Base-by-base conservation (phyloP, 2,113 vertebrate genomes). In the Propithecus coquereli region DNA sequence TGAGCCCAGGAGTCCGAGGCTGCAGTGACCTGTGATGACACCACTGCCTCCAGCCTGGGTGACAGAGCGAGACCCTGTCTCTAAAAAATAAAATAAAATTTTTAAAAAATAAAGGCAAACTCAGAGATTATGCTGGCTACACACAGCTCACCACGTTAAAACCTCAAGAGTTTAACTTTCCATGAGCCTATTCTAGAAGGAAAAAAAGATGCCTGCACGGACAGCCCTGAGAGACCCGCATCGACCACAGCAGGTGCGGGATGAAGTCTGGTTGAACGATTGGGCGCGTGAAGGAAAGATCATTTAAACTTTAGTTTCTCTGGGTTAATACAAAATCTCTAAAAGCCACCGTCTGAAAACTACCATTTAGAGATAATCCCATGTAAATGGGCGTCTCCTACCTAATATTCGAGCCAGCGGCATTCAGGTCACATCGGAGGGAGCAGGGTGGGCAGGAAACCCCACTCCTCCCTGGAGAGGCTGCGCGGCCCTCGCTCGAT, bases 371-470 rank as follows among this genome's bases (percentile, higher is more conserved):
- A 76, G 43, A 71, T 9, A 43, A 11, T 0, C 14, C 5, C 12
- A 17, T 16, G 45, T 10, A 22, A 66, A 30, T 1, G 30, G n/a
- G 70, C 18, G 11, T 22, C 57, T 34, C 52, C 50, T 16, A 9
- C 45, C 37, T 12, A 23, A 3, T 8, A 6, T 9, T 5, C 6
- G 1, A 16, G 0, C 11, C 71, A 57, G 18, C 6, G 18, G 54
- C 54, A 57, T 18, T 2, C 50, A 0, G 18, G 54, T 2, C 40
- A 40, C 3, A 0, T 0, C 11, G n/a, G n/a, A 3, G 52, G 74
- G 8, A 23, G 5, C 5, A 13, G 7, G 47, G 32, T 0, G 8
- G 93, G 65, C 11, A 17, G 25, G 37, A 25, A n/a, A 61, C 5
- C 32, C n/a, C 9, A 22, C 16, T 27, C 71, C n/a, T 10, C 66